Evolutionary conservation across 2,113 vertebrate species (phyloP).

Genomic region (Hippocampus abdominalis): DNA sequence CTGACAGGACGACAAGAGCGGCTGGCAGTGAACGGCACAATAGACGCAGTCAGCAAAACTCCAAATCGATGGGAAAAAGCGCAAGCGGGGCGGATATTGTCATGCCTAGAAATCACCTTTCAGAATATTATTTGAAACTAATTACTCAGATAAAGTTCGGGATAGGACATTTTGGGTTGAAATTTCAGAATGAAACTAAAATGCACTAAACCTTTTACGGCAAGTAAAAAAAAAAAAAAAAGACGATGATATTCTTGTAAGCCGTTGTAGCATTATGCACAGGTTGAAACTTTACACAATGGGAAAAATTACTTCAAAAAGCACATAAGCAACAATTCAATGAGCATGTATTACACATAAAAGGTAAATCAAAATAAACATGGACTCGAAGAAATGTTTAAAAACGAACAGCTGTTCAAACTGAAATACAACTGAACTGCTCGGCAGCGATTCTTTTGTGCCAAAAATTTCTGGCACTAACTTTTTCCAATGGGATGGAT

Average conservation of each 20-base stretch:
- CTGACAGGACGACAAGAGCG: constrained; percentile 50
- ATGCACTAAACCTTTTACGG: background rate
- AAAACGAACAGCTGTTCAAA: too few relatives aligned
- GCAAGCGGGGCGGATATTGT: background rate
- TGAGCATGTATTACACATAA: background rate
- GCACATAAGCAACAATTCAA: background rate
- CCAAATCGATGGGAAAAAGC: background rate
- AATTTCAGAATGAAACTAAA: background rate
- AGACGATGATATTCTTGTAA: too few relatives aligned
- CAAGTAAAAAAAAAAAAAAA: too few relatives aligned
- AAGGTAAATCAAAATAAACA: too few relatives aligned
- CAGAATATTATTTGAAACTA: background rate
- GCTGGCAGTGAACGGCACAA: background rate
- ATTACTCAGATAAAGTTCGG: background rate
- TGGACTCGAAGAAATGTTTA: too few relatives aligned
- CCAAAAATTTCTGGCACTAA: too few relatives aligned
- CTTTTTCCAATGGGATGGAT: too few relatives aligned
- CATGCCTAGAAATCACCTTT: background rate
- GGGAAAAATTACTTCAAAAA: background rate
- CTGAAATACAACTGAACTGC: too few relatives aligned
- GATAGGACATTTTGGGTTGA: background rate
- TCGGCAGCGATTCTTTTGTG: too few relatives aligned
- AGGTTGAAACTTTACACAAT: background rate
- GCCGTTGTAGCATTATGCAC: background rate
- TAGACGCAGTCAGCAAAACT: background rate